Evolutionary conservation across 2,113 vertebrate genomes (phyloP).

Genomic region (Peromyscus leucopus): DNA sequence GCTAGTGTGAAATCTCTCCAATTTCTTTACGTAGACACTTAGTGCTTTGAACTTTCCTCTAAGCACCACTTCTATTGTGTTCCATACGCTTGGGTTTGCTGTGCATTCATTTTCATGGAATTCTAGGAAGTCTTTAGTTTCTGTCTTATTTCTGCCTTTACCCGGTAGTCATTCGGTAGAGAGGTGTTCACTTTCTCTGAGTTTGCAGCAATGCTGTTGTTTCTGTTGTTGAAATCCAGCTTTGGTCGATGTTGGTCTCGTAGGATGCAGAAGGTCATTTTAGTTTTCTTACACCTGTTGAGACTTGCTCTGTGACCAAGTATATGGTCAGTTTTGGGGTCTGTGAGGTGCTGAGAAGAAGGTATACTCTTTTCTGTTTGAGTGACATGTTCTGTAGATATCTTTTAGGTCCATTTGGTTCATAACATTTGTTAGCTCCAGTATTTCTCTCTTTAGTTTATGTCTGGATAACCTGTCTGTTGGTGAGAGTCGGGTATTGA

Average conservation of each 20-base stretch:
- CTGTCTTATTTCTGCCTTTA: background rate
- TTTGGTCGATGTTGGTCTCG: background rate
- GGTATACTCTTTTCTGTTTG: background rate
- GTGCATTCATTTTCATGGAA: background rate
- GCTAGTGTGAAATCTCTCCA: background rate
- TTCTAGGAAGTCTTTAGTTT: background rate
- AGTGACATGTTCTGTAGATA: background rate
- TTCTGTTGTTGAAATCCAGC: background rate
- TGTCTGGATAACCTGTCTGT: background rate
- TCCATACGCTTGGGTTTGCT: background rate
- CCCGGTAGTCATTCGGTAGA: background rate
- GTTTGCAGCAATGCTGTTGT: background rate
- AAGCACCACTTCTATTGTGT: background rate
- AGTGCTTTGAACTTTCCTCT: background rate
- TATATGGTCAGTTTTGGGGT: background rate
- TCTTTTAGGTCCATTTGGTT: background rate
- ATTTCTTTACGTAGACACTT: background rate
- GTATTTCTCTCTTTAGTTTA: background rate
- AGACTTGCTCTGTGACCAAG: background rate
- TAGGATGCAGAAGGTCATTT: background rate
- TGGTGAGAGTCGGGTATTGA: background rate
- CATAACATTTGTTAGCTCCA: background rate
- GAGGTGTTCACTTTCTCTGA: background rate
- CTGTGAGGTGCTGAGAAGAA: background rate
- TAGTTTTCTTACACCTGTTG: background rate